Evolutionary conservation across 1,140 invertebrate genomes (phyloP).

Genomic region (Vanessa atalanta): DNA sequence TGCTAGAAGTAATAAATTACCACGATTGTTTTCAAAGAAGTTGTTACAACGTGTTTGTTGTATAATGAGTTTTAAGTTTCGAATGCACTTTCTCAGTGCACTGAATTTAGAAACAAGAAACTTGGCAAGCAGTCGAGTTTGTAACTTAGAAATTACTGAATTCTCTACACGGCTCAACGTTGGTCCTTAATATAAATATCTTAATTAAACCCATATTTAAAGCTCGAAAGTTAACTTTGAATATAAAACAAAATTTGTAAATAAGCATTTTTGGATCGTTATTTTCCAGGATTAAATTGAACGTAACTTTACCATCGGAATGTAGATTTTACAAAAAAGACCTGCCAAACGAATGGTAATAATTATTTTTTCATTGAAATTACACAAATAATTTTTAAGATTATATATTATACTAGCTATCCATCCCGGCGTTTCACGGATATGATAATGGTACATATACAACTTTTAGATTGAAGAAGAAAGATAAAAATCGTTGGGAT

Average conservation of each 20-base stretch:
- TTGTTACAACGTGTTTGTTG: conserved; percentile 2
- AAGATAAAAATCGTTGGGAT: too few relatives aligned
- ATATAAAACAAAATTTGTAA: not conserved
- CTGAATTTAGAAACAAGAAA: not conserved
- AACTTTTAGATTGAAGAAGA: too few relatives aligned
- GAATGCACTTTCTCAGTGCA: not conserved
- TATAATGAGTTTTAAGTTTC: not conserved
- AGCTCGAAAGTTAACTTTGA: not conserved
- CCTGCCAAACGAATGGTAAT: too few relatives aligned
- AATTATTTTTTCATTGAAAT: too few relatives aligned
- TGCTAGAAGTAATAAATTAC: conserved; percentile 6
- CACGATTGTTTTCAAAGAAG: conserved; percentile 5
- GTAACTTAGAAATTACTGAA: conserved; percentile 2
- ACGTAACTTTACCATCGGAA: too few relatives aligned
- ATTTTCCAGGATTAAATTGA: too few relatives aligned
- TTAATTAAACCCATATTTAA: not conserved
- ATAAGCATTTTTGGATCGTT: not conserved
- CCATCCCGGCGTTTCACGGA: too few relatives aligned
- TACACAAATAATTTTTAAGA: too few relatives aligned
- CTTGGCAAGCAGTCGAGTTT: not conserved
- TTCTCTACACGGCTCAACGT: not conserved
- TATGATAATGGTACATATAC: too few relatives aligned
- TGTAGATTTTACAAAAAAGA: too few relatives aligned
- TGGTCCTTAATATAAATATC: not conserved
- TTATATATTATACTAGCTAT: too few relatives aligned